These are phyloP conservation scores for Zoanthus solanderi DNA, from an alignment of 92 coral and sea anemone species.

Conservation along the genomic window DNA sequence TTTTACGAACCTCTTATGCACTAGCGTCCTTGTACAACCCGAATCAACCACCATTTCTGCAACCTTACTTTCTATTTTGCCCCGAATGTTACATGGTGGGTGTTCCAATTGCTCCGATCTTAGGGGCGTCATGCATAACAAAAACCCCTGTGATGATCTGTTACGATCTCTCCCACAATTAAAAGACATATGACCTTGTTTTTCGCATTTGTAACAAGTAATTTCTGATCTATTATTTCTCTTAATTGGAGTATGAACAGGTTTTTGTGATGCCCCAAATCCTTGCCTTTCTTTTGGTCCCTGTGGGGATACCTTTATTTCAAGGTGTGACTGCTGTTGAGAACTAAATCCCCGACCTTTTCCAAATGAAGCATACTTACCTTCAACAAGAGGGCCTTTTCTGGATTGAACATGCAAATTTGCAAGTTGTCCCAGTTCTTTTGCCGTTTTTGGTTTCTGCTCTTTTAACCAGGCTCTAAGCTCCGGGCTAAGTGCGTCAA, in stretches of 20 bases:
- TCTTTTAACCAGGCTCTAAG: slow-evolving; percentile 69
- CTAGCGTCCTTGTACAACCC: too few species aligned
- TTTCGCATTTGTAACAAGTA: not conserved
- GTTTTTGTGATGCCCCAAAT: not conserved
- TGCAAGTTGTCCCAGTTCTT: slow-evolving; percentile 62
- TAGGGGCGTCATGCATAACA: not conserved
- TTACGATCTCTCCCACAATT: not conserved
- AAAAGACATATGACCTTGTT: not conserved
- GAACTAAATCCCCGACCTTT: slow-evolving; percentile 5
- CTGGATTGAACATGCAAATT: slow-evolving; percentile 68
- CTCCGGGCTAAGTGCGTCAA: slow-evolving; percentile 69
- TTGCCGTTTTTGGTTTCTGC: slow-evolving; percentile 60
- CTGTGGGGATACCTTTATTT: not conserved
- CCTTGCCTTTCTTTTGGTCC: not conserved
- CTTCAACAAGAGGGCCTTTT: slow-evolving; percentile 68
- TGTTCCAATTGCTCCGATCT: not conserved
- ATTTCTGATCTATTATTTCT: not conserved
- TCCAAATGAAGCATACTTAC: slow-evolving; percentile 58
- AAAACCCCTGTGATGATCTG: not conserved
- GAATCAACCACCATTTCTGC: slow-evolving; percentile 18
- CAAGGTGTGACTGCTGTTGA: not conserved
- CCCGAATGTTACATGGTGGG: slow-evolving; percentile 1
- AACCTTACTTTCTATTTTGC: slow-evolving; percentile 20
- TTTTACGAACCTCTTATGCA: slow-evolving; percentile 19
- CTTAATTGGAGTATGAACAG: not conserved